Evolutionary conservation across 2,113 vertebrate species (phyloP).

Genomic region (Heteronetta atricapilla): DNA sequence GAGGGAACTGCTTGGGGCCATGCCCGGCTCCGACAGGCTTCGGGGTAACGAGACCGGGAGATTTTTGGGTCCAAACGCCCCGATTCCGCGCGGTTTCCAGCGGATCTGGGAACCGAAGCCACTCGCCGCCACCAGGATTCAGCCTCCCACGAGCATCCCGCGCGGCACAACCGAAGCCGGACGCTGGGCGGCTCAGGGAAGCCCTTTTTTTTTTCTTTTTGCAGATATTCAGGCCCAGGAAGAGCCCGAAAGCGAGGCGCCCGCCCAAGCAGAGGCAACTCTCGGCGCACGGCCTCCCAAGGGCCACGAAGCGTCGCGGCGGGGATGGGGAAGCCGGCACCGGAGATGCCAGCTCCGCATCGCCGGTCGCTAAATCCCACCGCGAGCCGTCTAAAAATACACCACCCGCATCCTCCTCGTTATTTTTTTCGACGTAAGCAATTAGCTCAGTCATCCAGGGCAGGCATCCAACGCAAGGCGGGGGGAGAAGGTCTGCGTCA

Average conservation of each 20-base stretch:
- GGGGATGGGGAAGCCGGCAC: neutral
- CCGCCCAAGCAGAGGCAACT: neutral
- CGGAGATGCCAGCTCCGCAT: slow-evolving; percentile 16
- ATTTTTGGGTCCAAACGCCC: too few relatives aligned
- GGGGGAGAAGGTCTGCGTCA: slow-evolving; percentile 58
- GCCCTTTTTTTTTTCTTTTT: too few relatives aligned
- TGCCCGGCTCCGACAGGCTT: neutral
- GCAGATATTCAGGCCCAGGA: neutral
- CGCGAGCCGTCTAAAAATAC: slow-evolving; percentile 67
- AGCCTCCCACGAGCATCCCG: neutral
- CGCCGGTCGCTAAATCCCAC: slow-evolving; percentile 35
- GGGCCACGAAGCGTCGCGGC: neutral
- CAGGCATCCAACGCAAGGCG: slow-evolving; percentile 53
- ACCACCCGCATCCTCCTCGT: slow-evolving; percentile 57
- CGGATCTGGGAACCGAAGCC: neutral
- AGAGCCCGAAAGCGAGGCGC: neutral
- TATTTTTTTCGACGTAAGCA: slow-evolving; percentile 64
- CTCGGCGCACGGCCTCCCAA: neutral
- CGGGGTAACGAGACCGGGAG: neutral
- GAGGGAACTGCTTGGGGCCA: neutral
- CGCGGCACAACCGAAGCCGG: neutral
- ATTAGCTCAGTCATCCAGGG: slow-evolving; percentile 63
- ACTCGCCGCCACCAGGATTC: neutral
- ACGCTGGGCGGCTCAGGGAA: too few relatives aligned
- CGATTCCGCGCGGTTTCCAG: neutral